phyloP scores from a whole-genome alignment of 2,797 vertebrate species.

The Brachyrhaphis roseni region DNA sequence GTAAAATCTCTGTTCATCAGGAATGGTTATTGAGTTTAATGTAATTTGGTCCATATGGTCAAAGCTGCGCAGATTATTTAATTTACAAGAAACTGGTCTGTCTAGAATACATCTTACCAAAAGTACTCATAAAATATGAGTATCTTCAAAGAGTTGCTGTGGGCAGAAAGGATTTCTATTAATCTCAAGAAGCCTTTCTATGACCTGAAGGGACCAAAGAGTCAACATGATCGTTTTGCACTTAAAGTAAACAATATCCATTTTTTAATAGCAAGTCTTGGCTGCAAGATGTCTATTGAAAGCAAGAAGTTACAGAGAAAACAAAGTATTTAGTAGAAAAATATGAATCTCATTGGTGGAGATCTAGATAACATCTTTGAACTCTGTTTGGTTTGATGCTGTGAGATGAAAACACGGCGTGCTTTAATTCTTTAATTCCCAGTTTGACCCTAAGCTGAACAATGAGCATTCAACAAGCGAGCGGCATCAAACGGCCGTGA shows the following conservation, averaged over 20 bases:
- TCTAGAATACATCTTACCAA: background rate
- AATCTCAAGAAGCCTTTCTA: background rate
- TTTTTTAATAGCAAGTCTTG: background rate
- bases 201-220: background rate
- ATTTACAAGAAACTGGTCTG: background rate
- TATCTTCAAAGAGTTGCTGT: background rate
- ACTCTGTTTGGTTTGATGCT: slow-evolving; percentile 18
- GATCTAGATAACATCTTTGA: slow-evolving; percentile 12
- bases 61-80: background rate
- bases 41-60: background rate
- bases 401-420: slow-evolving; percentile 17
- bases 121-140: background rate
- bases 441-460: slow-evolving; percentile 45
- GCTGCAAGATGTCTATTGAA: background rate
- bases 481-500: slow-evolving; percentile 36
- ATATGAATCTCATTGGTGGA: background rate
- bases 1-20: background rate
- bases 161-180: background rate
- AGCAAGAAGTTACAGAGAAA: slow-evolving; percentile 4
- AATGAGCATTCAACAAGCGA: slow-evolving; percentile 48
- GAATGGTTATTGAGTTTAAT: background rate
- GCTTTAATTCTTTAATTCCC: slow-evolving; percentile 50
- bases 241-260: background rate
- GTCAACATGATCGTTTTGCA: background rate
- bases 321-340: slow-evolving; percentile 1